Evolutionary conservation across 2,888 invertebrate genomes (phyloP).

Genomic region (Cantharis lateralis): DNA sequence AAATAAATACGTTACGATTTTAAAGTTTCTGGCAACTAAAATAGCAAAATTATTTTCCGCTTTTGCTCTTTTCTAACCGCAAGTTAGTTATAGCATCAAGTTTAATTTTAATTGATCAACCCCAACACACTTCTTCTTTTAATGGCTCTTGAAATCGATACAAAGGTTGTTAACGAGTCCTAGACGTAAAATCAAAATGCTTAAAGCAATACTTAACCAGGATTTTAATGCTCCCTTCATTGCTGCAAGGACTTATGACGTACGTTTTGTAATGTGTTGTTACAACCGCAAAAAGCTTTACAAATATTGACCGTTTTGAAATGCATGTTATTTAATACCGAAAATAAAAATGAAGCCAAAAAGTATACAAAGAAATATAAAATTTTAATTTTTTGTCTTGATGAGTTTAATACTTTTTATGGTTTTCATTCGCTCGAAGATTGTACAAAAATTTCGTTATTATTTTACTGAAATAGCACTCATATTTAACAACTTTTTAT

Average conservation of each 20-base stretch:
- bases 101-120: slow-evolving; percentile 50
- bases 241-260: neutral
- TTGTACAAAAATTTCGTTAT: neutral
- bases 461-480: neutral
- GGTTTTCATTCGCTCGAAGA: neutral
- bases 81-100: slow-evolving; percentile 39
- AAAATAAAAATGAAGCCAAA: slow-evolving; percentile 1
- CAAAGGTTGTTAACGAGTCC: slow-evolving; percentile 44
- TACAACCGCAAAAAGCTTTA: neutral
- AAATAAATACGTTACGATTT: too few relatives aligned
- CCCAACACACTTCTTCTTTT: slow-evolving; percentile 49
- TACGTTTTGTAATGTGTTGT: slow-evolving; percentile 9
- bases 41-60: neutral
- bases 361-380: neutral
- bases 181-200: slow-evolving; percentile 32
- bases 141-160: slow-evolving; percentile 54
- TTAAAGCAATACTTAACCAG: slow-evolving; percentile 31
- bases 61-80: slow-evolving; percentile 17
- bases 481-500: neutral
- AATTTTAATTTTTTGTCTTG: slow-evolving; percentile 6
- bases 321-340: neutral
- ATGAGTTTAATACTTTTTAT: slow-evolving; percentile 7
- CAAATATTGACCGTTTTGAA: neutral
- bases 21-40: neutral
- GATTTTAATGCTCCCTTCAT: slow-evolving; percentile 27